A percentile compares a stretch with the other conserved stretches of the same genome.
These are phyloP conservation scores for Zophobas morio DNA, from an alignment of 1,140 invertebrate species.

Conservation along the genomic window DNA sequence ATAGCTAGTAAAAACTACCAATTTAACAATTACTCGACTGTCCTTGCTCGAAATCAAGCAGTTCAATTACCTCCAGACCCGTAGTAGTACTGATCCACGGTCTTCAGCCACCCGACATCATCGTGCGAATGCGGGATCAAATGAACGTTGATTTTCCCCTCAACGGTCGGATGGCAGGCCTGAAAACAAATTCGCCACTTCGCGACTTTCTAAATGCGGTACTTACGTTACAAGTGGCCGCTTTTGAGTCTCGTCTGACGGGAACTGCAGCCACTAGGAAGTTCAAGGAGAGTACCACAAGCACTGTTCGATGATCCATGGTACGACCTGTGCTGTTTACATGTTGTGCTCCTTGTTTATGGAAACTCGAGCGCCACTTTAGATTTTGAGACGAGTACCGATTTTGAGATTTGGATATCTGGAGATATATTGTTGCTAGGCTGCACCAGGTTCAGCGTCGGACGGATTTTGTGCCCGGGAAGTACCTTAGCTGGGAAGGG, in stretches of 20 bases:
- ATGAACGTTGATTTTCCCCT: no score
- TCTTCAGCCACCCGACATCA: no score
- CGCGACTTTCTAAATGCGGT: neutral
- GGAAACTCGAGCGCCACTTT: no score
- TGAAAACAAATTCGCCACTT: neutral
- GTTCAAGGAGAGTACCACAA: conserved; percentile 10
- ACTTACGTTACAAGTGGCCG: conserved; percentile 20
- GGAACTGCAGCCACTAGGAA: conserved; percentile 7
- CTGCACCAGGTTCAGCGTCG: no score
- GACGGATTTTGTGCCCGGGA: no score
- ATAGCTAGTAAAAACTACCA: conserved; percentile 15
- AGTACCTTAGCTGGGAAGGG: no score
- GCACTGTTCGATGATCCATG: conserved; percentile 9
- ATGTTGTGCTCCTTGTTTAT: neutral
- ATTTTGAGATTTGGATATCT: no score
- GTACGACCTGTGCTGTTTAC: conserved; percentile 1
- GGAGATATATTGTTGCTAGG: no score
- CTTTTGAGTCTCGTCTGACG: neutral
- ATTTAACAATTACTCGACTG: conserved; percentile 9
- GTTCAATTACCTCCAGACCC: conserved; percentile 11
- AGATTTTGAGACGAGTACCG: no score
- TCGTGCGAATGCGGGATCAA: no score
- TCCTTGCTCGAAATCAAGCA: neutral
- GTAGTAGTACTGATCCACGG: no score
- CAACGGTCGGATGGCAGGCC: neutral